Evolutionary conservation across 2,888 invertebrate species (phyloP).

Genomic region (Parnassius glacialis): DNA sequence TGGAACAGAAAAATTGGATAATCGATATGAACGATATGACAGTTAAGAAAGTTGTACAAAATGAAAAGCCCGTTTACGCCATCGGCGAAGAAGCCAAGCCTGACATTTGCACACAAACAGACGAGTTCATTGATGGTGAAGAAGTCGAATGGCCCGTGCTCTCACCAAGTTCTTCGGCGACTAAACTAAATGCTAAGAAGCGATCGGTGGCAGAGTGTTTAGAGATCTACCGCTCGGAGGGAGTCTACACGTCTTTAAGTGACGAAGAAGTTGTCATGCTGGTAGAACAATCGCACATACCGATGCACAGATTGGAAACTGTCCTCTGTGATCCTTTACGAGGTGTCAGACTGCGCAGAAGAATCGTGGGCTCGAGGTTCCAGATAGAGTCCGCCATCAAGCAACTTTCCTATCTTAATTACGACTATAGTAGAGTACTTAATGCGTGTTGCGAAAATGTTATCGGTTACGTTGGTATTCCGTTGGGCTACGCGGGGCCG

Average conservation of each 20-base stretch:
- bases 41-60: conserved; percentile 64
- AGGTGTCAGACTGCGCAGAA: conserved; percentile 91
- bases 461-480: conserved; percentile 97
- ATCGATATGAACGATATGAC: conserved; percentile 75
- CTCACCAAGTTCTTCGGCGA: conserved; percentile 67
- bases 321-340: conserved; percentile 90
- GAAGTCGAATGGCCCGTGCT: conserved; percentile 64
- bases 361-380: conserved; percentile 83
- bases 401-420: conserved; percentile 90
- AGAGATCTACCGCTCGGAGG: conserved; percentile 86
- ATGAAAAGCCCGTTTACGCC: conserved; percentile 63
- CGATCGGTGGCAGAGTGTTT: conserved; percentile 86
- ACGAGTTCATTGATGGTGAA: conserved; percentile 49
- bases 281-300: conserved; percentile 90
- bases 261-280: conserved; percentile 92
- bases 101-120: conserved; percentile 85
- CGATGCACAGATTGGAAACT: conserved; percentile 92
- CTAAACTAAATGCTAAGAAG: conserved; percentile 64
- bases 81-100: conserved; percentile 66
- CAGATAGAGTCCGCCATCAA: conserved; percentile 82
- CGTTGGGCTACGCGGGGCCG: conserved; percentile 98
- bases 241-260: conserved; percentile 85
- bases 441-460: conserved; percentile 99
- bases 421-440: conserved; percentile 92
- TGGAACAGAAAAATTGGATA: conserved; percentile 86